A percentile compares a stretch with the other conserved stretches of the same genome.
Conservation (phyloP, 2,888 invertebrate species). For the Drosophila setosimentum region DNA sequence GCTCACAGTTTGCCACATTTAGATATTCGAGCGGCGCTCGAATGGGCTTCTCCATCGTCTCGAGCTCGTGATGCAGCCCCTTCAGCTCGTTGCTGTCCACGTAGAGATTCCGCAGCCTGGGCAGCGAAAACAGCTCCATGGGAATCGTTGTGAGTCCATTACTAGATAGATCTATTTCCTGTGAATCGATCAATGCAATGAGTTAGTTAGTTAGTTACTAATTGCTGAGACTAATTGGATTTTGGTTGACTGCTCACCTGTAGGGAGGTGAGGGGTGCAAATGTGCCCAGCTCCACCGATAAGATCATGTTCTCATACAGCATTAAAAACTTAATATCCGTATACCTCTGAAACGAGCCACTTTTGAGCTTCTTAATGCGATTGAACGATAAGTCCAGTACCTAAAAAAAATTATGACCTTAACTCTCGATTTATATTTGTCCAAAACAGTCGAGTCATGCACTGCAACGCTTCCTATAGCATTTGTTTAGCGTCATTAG, state of each 20-base stretch:
- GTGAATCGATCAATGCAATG: slow-evolving; percentile 22
- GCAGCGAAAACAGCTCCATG: slow-evolving; percentile 86
- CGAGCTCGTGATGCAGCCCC: slow-evolving; percentile 76
- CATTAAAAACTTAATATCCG: slow-evolving; percentile 82
- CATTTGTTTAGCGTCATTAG: background rate
- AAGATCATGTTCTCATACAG: slow-evolving; percentile 85
- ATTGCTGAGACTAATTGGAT: slow-evolving; percentile 18
- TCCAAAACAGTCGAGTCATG: slow-evolving; percentile 33
- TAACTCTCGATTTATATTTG: slow-evolving; percentile 20
- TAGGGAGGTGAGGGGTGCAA: slow-evolving; percentile 80
- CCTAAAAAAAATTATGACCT: slow-evolving; percentile 68
- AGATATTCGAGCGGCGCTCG: slow-evolving; percentile 87
- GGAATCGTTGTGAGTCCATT: slow-evolving; percentile 84
- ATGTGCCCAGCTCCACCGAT: slow-evolving; percentile 84
- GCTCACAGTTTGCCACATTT: slow-evolving; percentile 87
- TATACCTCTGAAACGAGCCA: slow-evolving; percentile 83
- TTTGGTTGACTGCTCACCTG: slow-evolving; percentile 74
- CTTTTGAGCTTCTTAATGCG: slow-evolving; percentile 84
- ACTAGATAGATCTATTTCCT: slow-evolving; percentile 85
- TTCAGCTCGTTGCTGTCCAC: slow-evolving; percentile 85
- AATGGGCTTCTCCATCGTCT: slow-evolving; percentile 86
- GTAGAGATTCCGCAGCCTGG: slow-evolving; percentile 88
- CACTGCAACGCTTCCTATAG: background rate
- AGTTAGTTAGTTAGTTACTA: slow-evolving; percentile 29
- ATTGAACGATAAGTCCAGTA: slow-evolving; percentile 84